Evolutionary conservation across 2,888 invertebrate species (phyloP).

Genomic region (Nephrotoma appendiculata): DNA sequence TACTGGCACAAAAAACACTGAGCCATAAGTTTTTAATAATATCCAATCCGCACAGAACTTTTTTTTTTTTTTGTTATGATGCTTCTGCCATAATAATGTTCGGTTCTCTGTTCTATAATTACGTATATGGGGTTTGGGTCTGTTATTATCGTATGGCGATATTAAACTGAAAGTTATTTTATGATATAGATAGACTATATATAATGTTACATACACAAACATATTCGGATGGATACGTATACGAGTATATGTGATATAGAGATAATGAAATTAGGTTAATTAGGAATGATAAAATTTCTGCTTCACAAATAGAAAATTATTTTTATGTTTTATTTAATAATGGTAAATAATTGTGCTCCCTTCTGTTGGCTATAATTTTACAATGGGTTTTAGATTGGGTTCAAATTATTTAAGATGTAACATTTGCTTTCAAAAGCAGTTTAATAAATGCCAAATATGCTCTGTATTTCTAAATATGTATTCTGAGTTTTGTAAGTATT

Average conservation of each 20-base stretch:
- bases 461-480: no score
- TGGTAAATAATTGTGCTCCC: not conserved
- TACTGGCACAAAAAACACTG: not conserved
- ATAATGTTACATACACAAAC: not conserved
- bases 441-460: no score
- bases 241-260: not conserved
- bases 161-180: not conserved
- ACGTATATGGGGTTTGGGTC: not conserved
- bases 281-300: not conserved
- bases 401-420: not conserved
- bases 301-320: not conserved
- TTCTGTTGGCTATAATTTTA: not conserved
- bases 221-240: not conserved
- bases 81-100: not conserved
- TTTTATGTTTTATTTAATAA: not conserved
- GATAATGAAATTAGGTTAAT: not conserved
- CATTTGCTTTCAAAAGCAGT: no score
- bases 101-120: not conserved
- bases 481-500: no score
- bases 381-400: not conserved
- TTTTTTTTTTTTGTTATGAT: not conserved
- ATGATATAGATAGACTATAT: not conserved
- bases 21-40: not conserved
- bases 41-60: not conserved
- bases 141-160: not conserved